Percentiles rank a stretch among this genome's conserved stretches.
These are phyloP conservation scores for Belonocnema kinseyi DNA, from an alignment of 1,140 invertebrate species.

Conservation along the genomic window DNA sequence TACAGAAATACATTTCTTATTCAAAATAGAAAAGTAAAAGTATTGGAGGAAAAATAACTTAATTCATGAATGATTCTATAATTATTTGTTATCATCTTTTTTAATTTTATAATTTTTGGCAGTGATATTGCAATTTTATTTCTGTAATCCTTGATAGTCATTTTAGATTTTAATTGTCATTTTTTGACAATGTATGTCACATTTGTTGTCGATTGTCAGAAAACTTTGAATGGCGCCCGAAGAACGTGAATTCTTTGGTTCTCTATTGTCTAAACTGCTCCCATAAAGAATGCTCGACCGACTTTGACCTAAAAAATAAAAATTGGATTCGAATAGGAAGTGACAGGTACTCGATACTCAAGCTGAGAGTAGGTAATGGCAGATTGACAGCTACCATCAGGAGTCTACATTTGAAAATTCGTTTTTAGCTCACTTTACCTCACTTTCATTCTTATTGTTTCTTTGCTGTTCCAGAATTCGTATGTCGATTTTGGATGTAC, in stretches of 20 bases:
- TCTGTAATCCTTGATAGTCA: too few species aligned
- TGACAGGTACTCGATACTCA: constrained; percentile 64
- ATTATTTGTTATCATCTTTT: too few species aligned
- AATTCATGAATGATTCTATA: too few species aligned
- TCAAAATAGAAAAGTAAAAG: too few species aligned
- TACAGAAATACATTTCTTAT: too few species aligned
- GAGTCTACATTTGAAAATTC: constrained; percentile 48
- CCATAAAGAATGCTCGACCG: constrained; percentile 47
- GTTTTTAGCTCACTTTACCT: constrained; percentile 39
- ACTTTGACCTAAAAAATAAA: constrained; percentile 58
- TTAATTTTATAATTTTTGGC: too few species aligned
- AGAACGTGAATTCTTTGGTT: not conserved
- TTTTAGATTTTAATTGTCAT: too few species aligned
- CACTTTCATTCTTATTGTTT: not conserved
- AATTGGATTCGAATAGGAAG: constrained; percentile 57
- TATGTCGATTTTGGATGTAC: too few species aligned
- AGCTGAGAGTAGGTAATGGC: constrained; percentile 56
- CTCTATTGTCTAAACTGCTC: constrained; percentile 34
- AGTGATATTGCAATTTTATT: too few species aligned
- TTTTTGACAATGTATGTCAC: too few species aligned
- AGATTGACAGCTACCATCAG: constrained; percentile 52
- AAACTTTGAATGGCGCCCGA: not conserved
- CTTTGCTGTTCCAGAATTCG: too few species aligned
- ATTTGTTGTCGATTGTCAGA: not conserved
- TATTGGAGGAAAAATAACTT: too few species aligned